Percentiles rank a stretch among this genome's conserved stretches.
Conservation (phyloP, 2,888 invertebrate species). For the Ferrisia virgata region DNA sequence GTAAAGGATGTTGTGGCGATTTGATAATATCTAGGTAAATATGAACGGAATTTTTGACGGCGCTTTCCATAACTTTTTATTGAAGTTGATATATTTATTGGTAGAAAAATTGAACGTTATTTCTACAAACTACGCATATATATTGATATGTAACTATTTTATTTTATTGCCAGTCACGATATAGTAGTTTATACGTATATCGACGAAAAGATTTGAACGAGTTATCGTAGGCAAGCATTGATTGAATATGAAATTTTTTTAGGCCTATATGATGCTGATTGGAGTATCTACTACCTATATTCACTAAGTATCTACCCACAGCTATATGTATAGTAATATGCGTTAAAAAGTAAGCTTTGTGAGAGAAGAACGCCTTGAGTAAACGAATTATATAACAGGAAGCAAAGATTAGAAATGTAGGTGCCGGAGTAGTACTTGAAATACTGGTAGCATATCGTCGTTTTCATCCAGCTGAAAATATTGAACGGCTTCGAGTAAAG, state of each 20-base stretch:
- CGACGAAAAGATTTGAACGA: neutral
- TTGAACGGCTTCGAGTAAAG: conserved; percentile 35
- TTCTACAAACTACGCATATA: no score
- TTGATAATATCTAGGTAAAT: no score
- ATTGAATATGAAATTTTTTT: neutral
- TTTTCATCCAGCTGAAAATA: conserved; percentile 31
- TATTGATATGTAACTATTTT: neutral
- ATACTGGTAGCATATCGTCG: conserved; percentile 37
- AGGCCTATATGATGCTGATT: neutral
- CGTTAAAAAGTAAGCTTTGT: neutral
- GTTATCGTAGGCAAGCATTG: neutral
- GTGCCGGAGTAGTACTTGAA: conserved; percentile 39
- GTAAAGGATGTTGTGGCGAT: no score
- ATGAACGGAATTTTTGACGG: no score
- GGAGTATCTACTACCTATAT: neutral
- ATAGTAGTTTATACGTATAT: no score
- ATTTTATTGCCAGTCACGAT: neutral
- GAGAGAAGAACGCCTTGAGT: conserved; percentile 36
- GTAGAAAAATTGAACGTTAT: neutral
- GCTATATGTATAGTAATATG: no score
- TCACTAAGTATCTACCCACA: no score
- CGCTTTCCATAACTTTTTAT: no score
- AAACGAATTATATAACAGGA: conserved; percentile 44
- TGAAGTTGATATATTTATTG: neutral
- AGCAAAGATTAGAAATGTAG: conserved; percentile 39